Evolutionary conservation across 2,113 vertebrate genomes (phyloP), one percentile per base, ranked within the genome.

Genomic region (Anoura caudifer): DNA sequence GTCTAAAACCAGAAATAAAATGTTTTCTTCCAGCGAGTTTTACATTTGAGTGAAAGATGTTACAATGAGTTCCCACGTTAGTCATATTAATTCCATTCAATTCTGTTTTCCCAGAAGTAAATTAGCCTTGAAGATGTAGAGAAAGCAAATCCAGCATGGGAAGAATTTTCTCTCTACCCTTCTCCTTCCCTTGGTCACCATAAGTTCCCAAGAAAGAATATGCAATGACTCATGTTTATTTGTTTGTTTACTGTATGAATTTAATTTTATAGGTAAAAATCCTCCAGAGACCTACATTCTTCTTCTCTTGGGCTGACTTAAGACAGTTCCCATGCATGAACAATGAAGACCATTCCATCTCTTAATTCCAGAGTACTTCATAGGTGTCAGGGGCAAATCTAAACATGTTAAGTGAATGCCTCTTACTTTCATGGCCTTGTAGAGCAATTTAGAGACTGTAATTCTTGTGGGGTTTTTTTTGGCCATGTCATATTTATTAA

Each of bases 251-350:
- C 20, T 54, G 20, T 83, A 67, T 61, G 17, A 82, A 36, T 77
- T 95, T 91, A 69, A 77, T 87, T 89, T 92, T 94, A 69, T 47
- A 79, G n/a, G 24, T 24, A 87, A 90, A 89, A 83, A 12, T 36
- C 20, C 20, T 54, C 36, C 11, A 38, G 45, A 52, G 31, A 19
- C 13, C 33, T 24, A 7, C 4, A 59, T 19, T 56, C 26, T 20
- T 94, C 24, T 69, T 7, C 72, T 26, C 28, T 0, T 47, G 28
- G 45, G 33, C 24, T 38, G 56, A 76, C 56, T 73, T 73, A 41
- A 47, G 52, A 31, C 33, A 38, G 12, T 33, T 59, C 28, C 45
- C 56, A 89, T 54, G 24, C 14, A 63, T 63, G 54, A 28, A 65
- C 36, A 75, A 22, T 54, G 86, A 67, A 65, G 86, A n/a, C 31